Evolutionary conservation across 1,140 invertebrate species (phyloP).

Genomic region (Drosophila lowei): DNA sequence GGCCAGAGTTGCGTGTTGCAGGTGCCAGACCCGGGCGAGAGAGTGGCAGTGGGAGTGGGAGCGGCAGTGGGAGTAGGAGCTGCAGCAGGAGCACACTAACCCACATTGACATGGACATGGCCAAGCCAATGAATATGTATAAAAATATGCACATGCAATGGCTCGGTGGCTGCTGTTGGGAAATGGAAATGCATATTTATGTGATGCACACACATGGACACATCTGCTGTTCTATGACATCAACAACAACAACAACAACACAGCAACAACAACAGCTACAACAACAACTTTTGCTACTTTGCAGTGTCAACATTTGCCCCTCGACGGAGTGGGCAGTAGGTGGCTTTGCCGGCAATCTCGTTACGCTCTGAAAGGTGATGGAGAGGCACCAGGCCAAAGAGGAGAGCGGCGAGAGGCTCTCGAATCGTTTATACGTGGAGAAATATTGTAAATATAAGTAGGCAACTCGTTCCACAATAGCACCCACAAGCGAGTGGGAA

Average conservation of each 20-base stretch:
- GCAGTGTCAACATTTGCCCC: slow-evolving; percentile 72
- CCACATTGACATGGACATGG: slow-evolving; percentile 57
- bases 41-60: not conserved
- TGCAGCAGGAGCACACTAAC: slow-evolving; percentile 38
- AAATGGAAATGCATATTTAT: slow-evolving; percentile 70
- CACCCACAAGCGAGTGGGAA: too few relatives aligned
- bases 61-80: not conserved
- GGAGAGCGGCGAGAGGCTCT: too few relatives aligned
- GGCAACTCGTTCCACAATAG: too few relatives aligned
- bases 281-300: slow-evolving; percentile 62
- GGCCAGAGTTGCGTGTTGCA: slow-evolving; percentile 6
- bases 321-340: slow-evolving; percentile 18
- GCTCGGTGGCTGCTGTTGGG: slow-evolving; percentile 10
- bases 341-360: slow-evolving; percentile 16
- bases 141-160: slow-evolving; percentile 67
- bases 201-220: slow-evolving; percentile 19
- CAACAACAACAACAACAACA: slow-evolving; percentile 28
- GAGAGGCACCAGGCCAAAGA: too few relatives aligned
- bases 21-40: not conserved
- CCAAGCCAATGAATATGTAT: slow-evolving; percentile 62
- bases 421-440: too few relatives aligned
- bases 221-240: not conserved
- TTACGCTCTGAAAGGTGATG: slow-evolving; percentile 13
- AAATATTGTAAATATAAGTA: too few relatives aligned
- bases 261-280: slow-evolving; percentile 44